Evolutionary conservation across 2,888 invertebrate genomes (phyloP), one percentile per base, ranked within the genome.

Genomic region (Capitulum mitella): DNA sequence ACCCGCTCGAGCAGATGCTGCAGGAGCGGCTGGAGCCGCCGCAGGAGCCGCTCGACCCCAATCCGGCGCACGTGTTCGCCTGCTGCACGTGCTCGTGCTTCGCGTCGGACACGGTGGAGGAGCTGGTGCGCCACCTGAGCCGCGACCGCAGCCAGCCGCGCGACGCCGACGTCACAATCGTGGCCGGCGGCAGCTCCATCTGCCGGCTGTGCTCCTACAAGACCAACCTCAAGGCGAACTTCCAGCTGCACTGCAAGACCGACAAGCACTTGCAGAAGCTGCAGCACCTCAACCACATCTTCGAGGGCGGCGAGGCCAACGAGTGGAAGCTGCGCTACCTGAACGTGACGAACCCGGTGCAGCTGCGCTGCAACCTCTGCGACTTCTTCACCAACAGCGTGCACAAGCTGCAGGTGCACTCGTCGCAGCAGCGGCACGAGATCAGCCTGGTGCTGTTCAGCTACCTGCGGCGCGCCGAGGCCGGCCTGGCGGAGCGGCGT

Each of bases 221-320:
- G 87, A 98, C 98, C 26, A 97, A 96, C 86, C 89, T 99, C 80
- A 99, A 99, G 86, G 99, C 98, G 54, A 99, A 99, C 88, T 99
- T 99, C 88, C 98, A 98, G 87, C 90, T 99, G 82, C 99, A 99
- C 87, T 98, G 98, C 87, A 98, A 99, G 88, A 99, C 99, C 81
- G 99, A 99, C 88, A 99, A 99, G 86, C 99, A 99, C 88, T 89
- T 98, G 83, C 98, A 99, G 87, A 91, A 97, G 85, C 89, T 98
- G 85, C 98, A 98, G 86, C 94, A 98, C 86, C 95, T 98, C 78
- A 98, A 98, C 87, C 99, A 99, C 87, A 95, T 99, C 79, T 96
- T 97, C 84, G 98, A 99, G 88, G 98, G 96, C 80, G 94, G 95
- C 10, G 90, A 92, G 64, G 88, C 92, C 80, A 95, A 95, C 87